phyloP scores from a whole-genome alignment of 2,113 vertebrate genomes.

The Sterna hirundo region DNA sequence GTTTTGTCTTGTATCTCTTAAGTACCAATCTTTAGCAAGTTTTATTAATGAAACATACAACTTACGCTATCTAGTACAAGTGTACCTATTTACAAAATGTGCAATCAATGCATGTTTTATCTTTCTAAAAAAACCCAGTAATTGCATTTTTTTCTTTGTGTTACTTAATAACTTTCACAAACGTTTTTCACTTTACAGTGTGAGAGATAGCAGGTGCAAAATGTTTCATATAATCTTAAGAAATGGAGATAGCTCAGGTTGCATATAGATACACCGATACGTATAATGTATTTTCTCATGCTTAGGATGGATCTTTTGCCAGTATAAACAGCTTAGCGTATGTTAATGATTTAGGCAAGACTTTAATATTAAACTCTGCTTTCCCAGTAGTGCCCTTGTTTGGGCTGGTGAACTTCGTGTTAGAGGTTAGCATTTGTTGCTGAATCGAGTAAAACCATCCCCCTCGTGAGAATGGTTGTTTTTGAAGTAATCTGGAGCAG shows the following conservation, averaged over 20 bases:
- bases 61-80: not conserved
- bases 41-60: not conserved
- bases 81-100: not conserved
- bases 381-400: not conserved
- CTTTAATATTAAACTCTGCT: slow-evolving; percentile 9
- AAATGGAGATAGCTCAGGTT: not conserved
- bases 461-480: not conserved
- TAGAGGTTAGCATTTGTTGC: not conserved
- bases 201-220: not conserved
- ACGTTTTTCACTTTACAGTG: not conserved
- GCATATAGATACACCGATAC: not conserved
- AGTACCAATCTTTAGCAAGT: not conserved
- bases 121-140: not conserved
- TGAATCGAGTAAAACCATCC: not conserved
- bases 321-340: not conserved
- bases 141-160: not conserved
- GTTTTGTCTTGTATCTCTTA: not conserved
- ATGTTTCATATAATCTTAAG: not conserved
- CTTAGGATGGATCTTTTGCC: not conserved
- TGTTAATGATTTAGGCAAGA: slow-evolving; percentile 5
- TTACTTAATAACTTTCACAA: not conserved
- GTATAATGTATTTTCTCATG: not conserved
- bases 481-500: slow-evolving; percentile 52
- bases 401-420: not conserved
- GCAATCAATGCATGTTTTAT: not conserved